Evolutionary conservation across 2,888 invertebrate species (phyloP).

Genomic region (Apodemia duryi): DNA sequence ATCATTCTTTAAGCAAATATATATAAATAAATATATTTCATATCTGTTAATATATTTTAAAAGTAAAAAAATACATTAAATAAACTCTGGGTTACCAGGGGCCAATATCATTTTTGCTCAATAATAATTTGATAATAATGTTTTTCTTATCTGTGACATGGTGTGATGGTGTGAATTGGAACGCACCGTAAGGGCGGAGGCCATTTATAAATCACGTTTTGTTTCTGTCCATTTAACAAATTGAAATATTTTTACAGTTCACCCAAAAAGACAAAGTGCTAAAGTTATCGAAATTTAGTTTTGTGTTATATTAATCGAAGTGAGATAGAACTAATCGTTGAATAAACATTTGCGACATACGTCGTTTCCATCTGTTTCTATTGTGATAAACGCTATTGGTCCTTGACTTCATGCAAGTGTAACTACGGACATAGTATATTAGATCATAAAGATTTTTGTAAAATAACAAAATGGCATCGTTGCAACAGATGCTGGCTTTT

Average conservation of each 20-base stretch:
- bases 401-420: constrained; percentile 30
- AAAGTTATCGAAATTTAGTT: constrained; percentile 39
- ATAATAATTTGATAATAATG: neutral
- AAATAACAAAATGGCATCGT: constrained; percentile 35
- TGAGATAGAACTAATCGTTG: constrained; percentile 30
- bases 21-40: no score
- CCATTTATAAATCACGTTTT: constrained; percentile 34
- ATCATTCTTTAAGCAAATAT: no score
- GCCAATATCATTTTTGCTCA: neutral
- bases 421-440: constrained; percentile 18
- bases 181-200: constrained; percentile 35
- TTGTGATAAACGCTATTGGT: constrained; percentile 30
- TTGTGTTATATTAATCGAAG: constrained; percentile 36
- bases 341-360: constrained; percentile 29
- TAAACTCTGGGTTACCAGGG: neutral
- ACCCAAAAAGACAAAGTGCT: constrained; percentile 36
- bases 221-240: constrained; percentile 38
- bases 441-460: constrained; percentile 6
- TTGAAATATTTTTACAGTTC: constrained; percentile 25
- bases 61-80: neutral
- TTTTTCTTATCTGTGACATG: constrained; percentile 18
- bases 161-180: constrained; percentile 28
- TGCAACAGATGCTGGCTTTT: constrained; percentile 38
- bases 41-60: no score
- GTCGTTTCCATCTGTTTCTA: constrained; percentile 29